Evolutionary conservation across 2,888 invertebrate species (phyloP), one percentile per base, ranked within the genome.

Genomic region (Stenchaetothrips biformis): DNA sequence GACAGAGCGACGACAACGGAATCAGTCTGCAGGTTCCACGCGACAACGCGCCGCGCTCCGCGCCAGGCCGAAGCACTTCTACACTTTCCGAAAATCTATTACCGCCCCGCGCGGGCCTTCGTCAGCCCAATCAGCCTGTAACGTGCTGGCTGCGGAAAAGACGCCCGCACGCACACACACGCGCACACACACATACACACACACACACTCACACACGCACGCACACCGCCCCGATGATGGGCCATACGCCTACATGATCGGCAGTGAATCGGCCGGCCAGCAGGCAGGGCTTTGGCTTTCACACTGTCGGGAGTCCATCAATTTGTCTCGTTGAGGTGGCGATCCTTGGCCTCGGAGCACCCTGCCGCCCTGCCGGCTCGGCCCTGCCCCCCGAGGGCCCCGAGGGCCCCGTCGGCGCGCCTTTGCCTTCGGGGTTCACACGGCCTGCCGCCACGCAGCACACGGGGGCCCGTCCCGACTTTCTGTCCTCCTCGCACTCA

Each of bases 291-390:
- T 74, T 21, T 16, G 9, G 53, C 53, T 59, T 13, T 21, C 25
- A n/a, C 16, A 21, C 67, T 74, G 67, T 74, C 67, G 67, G 67
- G 67, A 74, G 67, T 74, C 67, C 67, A 74, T 74, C 67, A 74
- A 74, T 74, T 74, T 74, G 67, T 74, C 67, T 74, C 67, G 67
- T 74, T 74, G 67, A 74, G 67, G 67, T 74, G 67, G 59, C 59
- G 13, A 18, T 18, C 6, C 53, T 13, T 13, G 53, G 53, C 53
- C 11, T 18, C 53, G 18, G 16, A 53, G 16, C 53, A 4, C 37
- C 37, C 18, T 53, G 16, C 53, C 53, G 13, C 18, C 18, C 18
- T 7, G 53, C 53, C 53, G 53, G 13, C 53, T 13, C 13, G 53
- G 13, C 53, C 16, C 53, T 16, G 53, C 53, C 53, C 13, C 2